Percentiles rank a stretch among this genome's conserved stretches.
These are phyloP conservation scores for Orcinus orca DNA, from an alignment of 2,113 vertebrate species.

Conservation along the genomic window DNA sequence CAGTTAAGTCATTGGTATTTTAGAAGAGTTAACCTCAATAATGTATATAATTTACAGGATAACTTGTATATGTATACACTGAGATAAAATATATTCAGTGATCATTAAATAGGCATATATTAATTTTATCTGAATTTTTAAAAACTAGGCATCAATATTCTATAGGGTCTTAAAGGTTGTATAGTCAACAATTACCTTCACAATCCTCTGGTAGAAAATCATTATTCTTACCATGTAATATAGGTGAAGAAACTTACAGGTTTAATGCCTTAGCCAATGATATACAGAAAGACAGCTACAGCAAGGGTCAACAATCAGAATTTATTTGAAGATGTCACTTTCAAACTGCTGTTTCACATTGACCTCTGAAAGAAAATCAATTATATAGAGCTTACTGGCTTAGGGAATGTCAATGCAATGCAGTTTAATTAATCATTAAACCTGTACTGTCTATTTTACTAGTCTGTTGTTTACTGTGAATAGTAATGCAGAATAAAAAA, in stretches of 20 bases:
- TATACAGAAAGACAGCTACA: constrained; percentile 60
- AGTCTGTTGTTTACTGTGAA: constrained; percentile 60
- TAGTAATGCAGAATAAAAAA: constrained; percentile 58
- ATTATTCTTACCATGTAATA: constrained; percentile 58
- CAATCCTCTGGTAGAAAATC: not conserved
- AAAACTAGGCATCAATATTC: not conserved
- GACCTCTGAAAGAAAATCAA: constrained; percentile 73
- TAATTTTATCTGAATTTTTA: not conserved
- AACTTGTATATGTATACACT: not conserved
- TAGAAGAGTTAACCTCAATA: not conserved
- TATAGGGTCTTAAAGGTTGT: not conserved
- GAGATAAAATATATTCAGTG: not conserved
- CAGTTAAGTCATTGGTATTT: not conserved
- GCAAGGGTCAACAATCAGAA: constrained; percentile 68
- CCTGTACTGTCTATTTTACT: constrained; percentile 55
- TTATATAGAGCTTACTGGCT: constrained; percentile 66
- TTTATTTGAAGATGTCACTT: constrained; percentile 74
- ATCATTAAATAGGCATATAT: not conserved
- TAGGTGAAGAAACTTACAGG: constrained; percentile 54
- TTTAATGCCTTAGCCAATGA: constrained; percentile 64
- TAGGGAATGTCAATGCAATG: constrained; percentile 70
- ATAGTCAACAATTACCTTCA: not conserved
- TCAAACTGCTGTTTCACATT: constrained; percentile 72
- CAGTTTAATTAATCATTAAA: constrained; percentile 75
- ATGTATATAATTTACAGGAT: not conserved